phyloP scores from a whole-genome alignment of 2,888 invertebrate species.

The Pollenia amentaria region DNA sequence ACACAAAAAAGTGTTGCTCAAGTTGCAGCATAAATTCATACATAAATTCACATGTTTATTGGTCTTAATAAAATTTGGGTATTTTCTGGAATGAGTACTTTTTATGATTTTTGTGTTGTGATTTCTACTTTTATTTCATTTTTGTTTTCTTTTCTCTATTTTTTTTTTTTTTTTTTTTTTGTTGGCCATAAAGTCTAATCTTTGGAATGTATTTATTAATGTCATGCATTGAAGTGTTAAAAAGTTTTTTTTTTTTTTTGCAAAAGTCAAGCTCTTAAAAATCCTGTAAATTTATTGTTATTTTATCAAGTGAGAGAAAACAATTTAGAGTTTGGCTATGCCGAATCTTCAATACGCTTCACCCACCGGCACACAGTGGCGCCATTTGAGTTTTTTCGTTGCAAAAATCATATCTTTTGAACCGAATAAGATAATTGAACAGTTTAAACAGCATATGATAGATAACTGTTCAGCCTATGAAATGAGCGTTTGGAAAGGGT shows the following conservation, averaged over 20 bases:
- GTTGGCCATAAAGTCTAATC: conserved; percentile 40
- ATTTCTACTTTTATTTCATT: no score
- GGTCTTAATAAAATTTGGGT: conserved; percentile 56
- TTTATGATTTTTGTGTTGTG: conserved; percentile 1
- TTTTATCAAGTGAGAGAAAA: neutral
- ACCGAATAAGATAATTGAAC: no score
- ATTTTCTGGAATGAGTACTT: conserved; percentile 21
- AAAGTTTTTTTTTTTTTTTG: neutral
- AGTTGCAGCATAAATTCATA: conserved; percentile 43
- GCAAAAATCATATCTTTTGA: no score
- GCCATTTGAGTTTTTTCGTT: no score
- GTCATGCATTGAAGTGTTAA: conserved; percentile 22
- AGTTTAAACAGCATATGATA: no score
- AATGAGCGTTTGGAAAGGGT: no score
- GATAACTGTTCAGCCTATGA: no score
- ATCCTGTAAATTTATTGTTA: conserved; percentile 9
- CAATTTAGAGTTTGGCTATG: neutral
- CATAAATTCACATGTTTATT: conserved; percentile 69
- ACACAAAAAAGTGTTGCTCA: neutral
- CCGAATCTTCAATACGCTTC: neutral
- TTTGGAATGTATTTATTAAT: conserved; percentile 29
- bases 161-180: neutral
- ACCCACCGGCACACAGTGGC: no score
- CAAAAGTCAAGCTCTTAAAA: conserved; percentile 24
- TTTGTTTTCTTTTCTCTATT: neutral